These are phyloP conservation scores for Dolichoris vasculosae DNA, from an alignment of 1,140 invertebrate genomes.

Conservation along the genomic window DNA sequence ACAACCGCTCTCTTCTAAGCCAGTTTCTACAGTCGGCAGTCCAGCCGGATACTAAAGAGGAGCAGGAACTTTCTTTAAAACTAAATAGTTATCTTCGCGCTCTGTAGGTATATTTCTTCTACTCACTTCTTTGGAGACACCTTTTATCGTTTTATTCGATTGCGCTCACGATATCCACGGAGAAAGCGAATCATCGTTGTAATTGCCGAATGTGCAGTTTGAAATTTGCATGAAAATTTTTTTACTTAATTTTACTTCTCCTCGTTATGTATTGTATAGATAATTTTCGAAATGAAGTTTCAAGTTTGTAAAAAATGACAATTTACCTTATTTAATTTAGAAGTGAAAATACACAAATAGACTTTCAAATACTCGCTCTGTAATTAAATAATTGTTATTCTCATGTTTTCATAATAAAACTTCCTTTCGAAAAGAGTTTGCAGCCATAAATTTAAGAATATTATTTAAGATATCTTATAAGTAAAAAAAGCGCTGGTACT, in stretches of 20 bases:
- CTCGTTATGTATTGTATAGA: background rate
- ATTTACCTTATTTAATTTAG: background rate
- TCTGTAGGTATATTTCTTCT: conserved; percentile 10
- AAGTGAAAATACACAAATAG: background rate
- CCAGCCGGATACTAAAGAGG: conserved; percentile 70
- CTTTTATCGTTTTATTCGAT: background rate
- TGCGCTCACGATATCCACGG: background rate
- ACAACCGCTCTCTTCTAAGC: conserved; percentile 78
- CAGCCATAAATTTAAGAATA: background rate
- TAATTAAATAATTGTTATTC: background rate
- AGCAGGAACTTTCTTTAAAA: background rate
- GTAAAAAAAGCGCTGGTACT: background rate
- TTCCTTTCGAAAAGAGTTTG: background rate
- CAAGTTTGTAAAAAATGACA: background rate
- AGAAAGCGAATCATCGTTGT: background rate
- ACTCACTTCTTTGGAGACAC: background rate
- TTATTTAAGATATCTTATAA: background rate
- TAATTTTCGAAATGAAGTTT: background rate
- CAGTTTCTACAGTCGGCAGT: conserved; percentile 77
- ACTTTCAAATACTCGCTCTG: background rate
- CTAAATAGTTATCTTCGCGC: background rate
- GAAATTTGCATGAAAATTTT: conserved; percentile 25
- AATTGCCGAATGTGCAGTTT: background rate
- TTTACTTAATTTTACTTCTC: background rate
- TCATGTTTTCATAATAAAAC: background rate